Base-by-base conservation (phyloP, 2,113 vertebrate genomes). In the Catagonus wagneri region DNA sequence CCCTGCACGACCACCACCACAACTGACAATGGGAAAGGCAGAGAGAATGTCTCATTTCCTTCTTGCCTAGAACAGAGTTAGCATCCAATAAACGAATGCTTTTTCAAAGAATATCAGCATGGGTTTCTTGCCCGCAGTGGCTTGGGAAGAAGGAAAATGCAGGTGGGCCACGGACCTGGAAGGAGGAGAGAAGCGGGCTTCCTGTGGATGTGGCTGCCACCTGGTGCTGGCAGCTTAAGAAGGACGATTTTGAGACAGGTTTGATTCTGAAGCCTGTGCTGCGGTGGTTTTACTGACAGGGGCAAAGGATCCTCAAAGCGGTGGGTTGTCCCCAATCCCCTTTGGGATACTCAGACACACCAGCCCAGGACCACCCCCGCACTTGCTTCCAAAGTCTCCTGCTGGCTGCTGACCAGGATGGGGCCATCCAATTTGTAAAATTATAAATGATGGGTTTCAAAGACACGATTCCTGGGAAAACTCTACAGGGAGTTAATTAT, bases 401-500 rank as follows among this genome's bases (percentile, higher is more conserved):
- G 69, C 58, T 16, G 20, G 12, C 3, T 36, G 52, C 90, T 58
- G 52, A 17, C 54, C 60, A 3, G 17, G 25, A 56, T 8, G 32
- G 66, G 52, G 15, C 50, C 89, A 87, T 27, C 39, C 76, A 44
- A 22, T 79, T 68, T 93, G 75, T 75, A 60, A 95, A 69, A 76
- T 69, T 23, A 75, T 65, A 60, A 54, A 58, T 65, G 58, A 60
- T 74, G 34, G 9, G 34, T 93, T 91, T 68, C 89, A 68, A 87
- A 95, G 69, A 58, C 23, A 23, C 22, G 63, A 20, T 83, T 95
- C 76, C 89, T 71, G 75, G 54, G 44, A 15, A 83, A 76, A 83
- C n/a, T 69, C 34, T n/a, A 27, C 23, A 68, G 6, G 39, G 17
- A 66, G 10, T 52, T 78, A 81, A 96, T 94, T 92, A 68, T 29